Percentiles rank a stretch among this genome's conserved stretches.
These are phyloP conservation scores for Spilogale gracilis DNA, from an alignment of 2,113 vertebrate genomes.

Conservation along the genomic window DNA sequence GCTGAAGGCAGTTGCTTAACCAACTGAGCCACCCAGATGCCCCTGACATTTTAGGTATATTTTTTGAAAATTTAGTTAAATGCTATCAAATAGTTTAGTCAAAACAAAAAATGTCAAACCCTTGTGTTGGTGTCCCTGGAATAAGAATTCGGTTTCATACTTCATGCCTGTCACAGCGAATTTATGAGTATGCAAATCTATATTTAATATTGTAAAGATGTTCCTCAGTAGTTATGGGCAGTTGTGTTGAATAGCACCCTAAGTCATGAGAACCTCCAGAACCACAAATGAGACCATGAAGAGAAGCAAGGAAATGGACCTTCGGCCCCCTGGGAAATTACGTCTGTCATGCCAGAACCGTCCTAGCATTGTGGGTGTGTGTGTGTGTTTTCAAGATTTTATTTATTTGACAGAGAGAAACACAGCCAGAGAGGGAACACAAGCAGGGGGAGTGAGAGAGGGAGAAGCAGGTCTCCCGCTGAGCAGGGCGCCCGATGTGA, in stretches of 20 bases:
- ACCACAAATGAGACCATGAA: background rate
- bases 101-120: background rate
- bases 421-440: no score
- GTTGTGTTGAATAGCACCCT: background rate
- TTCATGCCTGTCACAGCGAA: background rate
- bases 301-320: background rate
- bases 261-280: background rate
- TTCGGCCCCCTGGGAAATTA: background rate
- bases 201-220: background rate
- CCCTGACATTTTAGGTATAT: background rate
- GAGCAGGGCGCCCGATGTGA: no score
- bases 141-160: background rate
- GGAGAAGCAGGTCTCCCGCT: no score
- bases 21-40: no score
- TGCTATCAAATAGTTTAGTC: background rate
- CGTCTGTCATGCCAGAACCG: background rate
- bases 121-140: background rate
- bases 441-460: no score
- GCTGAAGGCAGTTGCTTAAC: no score
- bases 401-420: no score
- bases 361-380: background rate
- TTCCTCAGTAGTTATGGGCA: background rate
- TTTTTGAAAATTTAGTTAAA: background rate
- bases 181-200: background rate
- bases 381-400: no score